These are phyloP conservation scores for Amazona guildingii DNA, from an alignment of 2,113 vertebrate genomes.

Conservation along the genomic window DNA sequence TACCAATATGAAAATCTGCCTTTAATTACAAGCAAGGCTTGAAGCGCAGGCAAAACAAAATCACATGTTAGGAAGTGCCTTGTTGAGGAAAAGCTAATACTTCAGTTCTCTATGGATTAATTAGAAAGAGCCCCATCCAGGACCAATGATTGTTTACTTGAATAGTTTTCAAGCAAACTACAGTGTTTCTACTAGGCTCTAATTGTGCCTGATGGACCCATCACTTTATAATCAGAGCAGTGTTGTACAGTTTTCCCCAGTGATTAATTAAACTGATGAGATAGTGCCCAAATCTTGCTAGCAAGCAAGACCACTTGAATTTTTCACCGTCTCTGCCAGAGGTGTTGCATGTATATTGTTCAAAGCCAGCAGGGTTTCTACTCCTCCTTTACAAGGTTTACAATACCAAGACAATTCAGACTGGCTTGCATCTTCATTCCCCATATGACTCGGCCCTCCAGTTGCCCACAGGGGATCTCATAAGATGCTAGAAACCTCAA, in stretches of 20 bases:
- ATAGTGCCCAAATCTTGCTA: slow-evolving; percentile 61
- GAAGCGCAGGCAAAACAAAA: not conserved
- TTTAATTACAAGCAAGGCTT: not conserved
- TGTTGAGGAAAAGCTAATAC: slow-evolving; percentile 15
- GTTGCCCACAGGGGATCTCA: not conserved
- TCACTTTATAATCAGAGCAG: slow-evolving; percentile 80
- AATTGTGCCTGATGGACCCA: slow-evolving; percentile 91
- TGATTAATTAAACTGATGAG: slow-evolving; percentile 88
- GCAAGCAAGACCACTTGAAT: slow-evolving; percentile 57
- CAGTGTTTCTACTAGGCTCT: slow-evolving; percentile 80
- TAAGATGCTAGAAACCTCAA: slow-evolving; percentile 12
- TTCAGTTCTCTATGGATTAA: slow-evolving; percentile 79
- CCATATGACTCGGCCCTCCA: not conserved
- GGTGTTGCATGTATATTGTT: slow-evolving; percentile 23
- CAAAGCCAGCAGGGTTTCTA: slow-evolving; percentile 5
- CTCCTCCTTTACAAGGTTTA: slow-evolving; percentile 45
- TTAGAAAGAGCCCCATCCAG: slow-evolving; percentile 75
- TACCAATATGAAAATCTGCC: not conserved
- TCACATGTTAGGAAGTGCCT: not conserved
- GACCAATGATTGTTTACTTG: slow-evolving; percentile 86
- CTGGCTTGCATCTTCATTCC: not conserved
- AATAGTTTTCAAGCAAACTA: slow-evolving; percentile 79
- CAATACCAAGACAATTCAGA: slow-evolving; percentile 28
- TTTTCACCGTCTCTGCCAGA: slow-evolving; percentile 33
- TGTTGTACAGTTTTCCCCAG: slow-evolving; percentile 71